phyloP scores from a whole-genome alignment of 1,140 invertebrate species.

The Steinernema feltiae region DNA sequence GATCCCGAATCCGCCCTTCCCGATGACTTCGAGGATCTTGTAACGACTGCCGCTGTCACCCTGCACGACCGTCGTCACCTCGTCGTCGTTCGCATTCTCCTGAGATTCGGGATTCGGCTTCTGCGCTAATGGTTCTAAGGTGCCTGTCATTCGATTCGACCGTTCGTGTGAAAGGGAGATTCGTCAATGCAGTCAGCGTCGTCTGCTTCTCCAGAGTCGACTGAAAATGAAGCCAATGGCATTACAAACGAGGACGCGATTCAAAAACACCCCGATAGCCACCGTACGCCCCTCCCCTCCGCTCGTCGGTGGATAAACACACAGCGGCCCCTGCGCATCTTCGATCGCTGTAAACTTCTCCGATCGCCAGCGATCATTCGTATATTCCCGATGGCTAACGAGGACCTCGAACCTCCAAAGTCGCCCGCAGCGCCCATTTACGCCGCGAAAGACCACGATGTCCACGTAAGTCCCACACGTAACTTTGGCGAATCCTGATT shows the following conservation, averaged over 20 bases:
- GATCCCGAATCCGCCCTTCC: constrained; percentile 5
- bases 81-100: background rate
- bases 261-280: background rate
- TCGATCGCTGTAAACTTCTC: background rate
- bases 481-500: constrained; percentile 4
- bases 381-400: background rate
- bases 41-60: background rate
- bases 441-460: constrained; percentile 34
- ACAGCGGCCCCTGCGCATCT: background rate
- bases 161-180: no score
- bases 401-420: background rate
- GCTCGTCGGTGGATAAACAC: background rate
- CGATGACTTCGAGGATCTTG: background rate
- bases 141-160: no score
- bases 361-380: background rate
- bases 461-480: constrained; percentile 24
- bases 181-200: no score
- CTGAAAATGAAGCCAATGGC: no score
- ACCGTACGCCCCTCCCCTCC: background rate
- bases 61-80: background rate
- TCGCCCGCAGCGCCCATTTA: constrained; percentile 29
- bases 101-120: no score
- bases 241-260: no score
- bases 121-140: no score
- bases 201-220: no score